phyloP scores from a whole-genome alignment of 2,797 vertebrate species.

The Paguma larvata region DNA sequence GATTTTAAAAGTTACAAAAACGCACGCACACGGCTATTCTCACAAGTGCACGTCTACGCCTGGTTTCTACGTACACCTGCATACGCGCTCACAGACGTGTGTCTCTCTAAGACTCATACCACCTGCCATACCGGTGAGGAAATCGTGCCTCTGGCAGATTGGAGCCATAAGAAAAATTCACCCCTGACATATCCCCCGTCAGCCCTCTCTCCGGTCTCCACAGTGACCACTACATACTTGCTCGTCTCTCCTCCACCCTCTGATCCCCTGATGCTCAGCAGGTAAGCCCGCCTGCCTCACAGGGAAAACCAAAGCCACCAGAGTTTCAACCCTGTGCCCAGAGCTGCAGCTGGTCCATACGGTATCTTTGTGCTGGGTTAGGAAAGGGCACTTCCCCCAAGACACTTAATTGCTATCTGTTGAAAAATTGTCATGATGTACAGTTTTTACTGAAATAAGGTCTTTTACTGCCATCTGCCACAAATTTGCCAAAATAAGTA shows the following conservation, averaged over 20 bases:
- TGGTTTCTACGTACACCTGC: not conserved
- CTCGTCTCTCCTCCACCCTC: not conserved
- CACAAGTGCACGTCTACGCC: not conserved
- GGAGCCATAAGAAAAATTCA: conserved; percentile 12
- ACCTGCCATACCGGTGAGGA: not conserved
- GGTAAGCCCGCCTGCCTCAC: not conserved
- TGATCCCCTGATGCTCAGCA: not conserved
- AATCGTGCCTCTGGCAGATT: not conserved
- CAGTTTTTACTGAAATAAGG: conserved; percentile 26
- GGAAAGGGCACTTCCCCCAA: not conserved
- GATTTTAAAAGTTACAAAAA: not conserved
- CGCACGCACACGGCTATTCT: not conserved
- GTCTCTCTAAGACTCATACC: not conserved
- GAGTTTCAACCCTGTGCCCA: not conserved
- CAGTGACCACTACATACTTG: not conserved
- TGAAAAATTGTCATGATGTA: not conserved
- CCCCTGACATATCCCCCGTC: not conserved
- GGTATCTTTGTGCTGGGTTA: not conserved
- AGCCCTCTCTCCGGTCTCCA: not conserved
- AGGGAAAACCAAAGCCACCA: conserved; percentile 23
- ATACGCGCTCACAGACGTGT: not conserved
- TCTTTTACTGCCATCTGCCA: conserved; percentile 56
- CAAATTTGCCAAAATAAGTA: conserved; percentile 2
- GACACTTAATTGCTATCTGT: conserved; percentile 25
- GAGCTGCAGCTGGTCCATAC: not conserved